Percentiles rank a stretch among this genome's conserved stretches.
Conservation (phyloP, 2,797 vertebrate genomes). For the Semaprochilodus insignis region DNA sequence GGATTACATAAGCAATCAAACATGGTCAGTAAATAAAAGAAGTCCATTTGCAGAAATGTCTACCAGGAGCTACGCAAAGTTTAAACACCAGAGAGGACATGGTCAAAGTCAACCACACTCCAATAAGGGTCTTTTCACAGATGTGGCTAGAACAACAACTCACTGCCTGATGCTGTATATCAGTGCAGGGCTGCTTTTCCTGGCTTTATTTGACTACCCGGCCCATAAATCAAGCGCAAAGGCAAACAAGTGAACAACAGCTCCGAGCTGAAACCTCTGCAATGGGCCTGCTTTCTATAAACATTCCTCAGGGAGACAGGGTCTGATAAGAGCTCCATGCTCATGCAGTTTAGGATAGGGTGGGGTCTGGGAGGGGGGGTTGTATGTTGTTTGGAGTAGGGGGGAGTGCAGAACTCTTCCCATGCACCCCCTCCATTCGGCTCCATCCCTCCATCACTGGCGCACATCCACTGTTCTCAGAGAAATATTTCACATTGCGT, state of each 20-base stretch:
- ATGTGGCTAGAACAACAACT: constrained; percentile 44
- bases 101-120: background rate
- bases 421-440: background rate
- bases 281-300: constrained; percentile 75
- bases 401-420: constrained; percentile 9
- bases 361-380: background rate
- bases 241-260: constrained; percentile 72
- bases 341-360: constrained; percentile 27
- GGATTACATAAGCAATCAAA: background rate
- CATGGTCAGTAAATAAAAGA: background rate
- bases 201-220: constrained; percentile 67
- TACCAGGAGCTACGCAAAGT: background rate
- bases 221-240: constrained; percentile 74
- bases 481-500: constrained; percentile 71
- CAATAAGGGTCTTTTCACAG: constrained; percentile 30
- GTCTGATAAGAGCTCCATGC: constrained; percentile 67
- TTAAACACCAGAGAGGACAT: background rate
- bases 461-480: constrained; percentile 46
- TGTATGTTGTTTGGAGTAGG: constrained; percentile 10
- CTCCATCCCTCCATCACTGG: constrained; percentile 55
- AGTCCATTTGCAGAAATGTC: background rate
- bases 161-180: constrained; percentile 47
- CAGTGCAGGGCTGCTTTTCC: constrained; percentile 63
- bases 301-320: constrained; percentile 72
- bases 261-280: constrained; percentile 67